These are phyloP conservation scores for Myotis myotis DNA, from an alignment of 2,797 vertebrate species.

Conservation along the genomic window DNA sequence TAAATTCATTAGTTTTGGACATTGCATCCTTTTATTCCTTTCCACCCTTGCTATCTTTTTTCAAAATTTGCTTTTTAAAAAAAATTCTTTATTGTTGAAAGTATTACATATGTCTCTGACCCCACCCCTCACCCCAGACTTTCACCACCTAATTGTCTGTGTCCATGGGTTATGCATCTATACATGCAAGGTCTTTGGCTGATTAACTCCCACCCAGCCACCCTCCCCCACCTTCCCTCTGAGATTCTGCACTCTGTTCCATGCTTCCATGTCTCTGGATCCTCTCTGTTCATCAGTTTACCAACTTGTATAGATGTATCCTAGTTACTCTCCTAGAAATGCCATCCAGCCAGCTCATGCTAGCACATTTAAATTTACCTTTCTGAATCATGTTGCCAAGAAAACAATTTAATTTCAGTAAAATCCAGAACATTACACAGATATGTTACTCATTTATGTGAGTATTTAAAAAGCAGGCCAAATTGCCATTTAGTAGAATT, in stretches of 20 bases:
- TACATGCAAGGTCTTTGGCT: too few species aligned
- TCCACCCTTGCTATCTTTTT: neutral
- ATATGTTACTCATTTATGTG: slow-evolving; percentile 27
- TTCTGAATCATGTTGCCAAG: neutral
- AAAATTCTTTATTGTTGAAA: too few species aligned
- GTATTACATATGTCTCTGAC: too few species aligned
- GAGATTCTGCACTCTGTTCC: too few species aligned
- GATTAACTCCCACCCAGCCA: too few species aligned
- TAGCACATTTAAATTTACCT: slow-evolving; percentile 36
- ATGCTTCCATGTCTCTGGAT: too few species aligned
- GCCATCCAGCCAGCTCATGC: neutral
- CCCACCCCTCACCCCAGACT: too few species aligned
- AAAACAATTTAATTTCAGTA: slow-evolving; percentile 52
- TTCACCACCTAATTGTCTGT: too few species aligned
- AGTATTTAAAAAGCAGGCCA: neutral
- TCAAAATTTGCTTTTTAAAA: neutral
- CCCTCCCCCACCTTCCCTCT: too few species aligned
- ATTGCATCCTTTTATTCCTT: neutral
- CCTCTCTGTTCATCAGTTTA: too few species aligned
- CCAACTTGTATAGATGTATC: neutral
- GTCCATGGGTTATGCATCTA: too few species aligned
- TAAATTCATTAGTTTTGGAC: slow-evolving; percentile 21
- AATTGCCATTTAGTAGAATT: slow-evolving; percentile 31
- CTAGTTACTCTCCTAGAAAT: neutral
- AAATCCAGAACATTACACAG: neutral